Percentiles rank a stretch among this genome's conserved stretches.
Evolutionary conservation across 2,113 vertebrate species (phyloP).

Genomic region (Buteo buteo): DNA sequence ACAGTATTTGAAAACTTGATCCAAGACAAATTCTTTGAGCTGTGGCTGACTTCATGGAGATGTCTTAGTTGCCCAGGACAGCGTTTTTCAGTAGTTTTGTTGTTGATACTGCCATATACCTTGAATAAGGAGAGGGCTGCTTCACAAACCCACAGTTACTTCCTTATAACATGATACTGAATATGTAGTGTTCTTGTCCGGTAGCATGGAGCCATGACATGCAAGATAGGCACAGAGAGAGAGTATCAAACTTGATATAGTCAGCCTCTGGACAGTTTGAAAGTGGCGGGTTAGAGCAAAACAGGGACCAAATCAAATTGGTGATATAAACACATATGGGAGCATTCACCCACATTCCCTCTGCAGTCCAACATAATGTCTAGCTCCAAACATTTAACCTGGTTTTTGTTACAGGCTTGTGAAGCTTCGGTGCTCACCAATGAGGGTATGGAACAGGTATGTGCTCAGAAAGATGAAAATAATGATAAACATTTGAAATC

Average conservation of each 20-base stretch:
- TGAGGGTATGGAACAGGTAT: accelerated
- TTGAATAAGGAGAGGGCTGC: neutral
- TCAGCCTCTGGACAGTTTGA: neutral
- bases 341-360: neutral
- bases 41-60: neutral
- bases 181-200: neutral
- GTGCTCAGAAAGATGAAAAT: neutral
- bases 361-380: neutral
- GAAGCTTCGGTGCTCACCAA: neutral
- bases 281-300: neutral
- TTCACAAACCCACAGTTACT: neutral
- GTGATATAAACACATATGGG: neutral
- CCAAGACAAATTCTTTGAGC: neutral
- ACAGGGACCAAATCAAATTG: neutral
- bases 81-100: neutral
- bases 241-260: neutral
- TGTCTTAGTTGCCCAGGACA: neutral
- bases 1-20: neutral
- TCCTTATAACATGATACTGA: neutral
- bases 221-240: neutral
- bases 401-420: neutral
- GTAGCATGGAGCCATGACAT: accelerated
- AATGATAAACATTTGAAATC: neutral
- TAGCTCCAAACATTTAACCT: neutral
- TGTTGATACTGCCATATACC: neutral